Evolutionary conservation across 1,140 invertebrate genomes (phyloP), one percentile per base, ranked within the genome.

Genomic region (Drosophila biarmipes): DNA sequence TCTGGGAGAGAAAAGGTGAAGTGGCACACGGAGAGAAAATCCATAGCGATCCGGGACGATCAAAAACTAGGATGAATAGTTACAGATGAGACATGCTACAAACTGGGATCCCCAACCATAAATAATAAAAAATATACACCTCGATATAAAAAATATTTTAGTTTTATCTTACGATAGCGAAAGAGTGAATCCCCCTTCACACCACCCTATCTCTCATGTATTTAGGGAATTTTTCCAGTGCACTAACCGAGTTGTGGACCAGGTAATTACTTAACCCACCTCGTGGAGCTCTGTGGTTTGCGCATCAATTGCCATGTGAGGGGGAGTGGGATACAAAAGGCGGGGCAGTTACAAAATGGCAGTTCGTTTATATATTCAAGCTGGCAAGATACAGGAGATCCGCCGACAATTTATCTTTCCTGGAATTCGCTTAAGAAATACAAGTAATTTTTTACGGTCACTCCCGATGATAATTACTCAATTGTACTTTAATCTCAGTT

Each of bases 231-330:
- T 46, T 62, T 48, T n/a, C 12, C 40, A 55, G 52, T 49, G 51
- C 43, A 51, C 11, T 3, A 7, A 49, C n/a, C n/a, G 46, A 24
- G 45, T 6, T 42, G 6, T 56, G 40, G 21, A 54, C 34, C 57
- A 46, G 67, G 73, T 85, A 85, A 80, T 85, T 85, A 73, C 68
- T 80, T 63, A 84, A 73, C 75, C 71, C 55, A 67, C 34, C 74
- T 71, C 40, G 56, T 34, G 27, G 27, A 34, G 51, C 61, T 58
- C 34, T 46, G 59, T 79, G 62, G 42, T 73, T 73, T 62, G 56
- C 69, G 35, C 69, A 73, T 73, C 72, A 64, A 55, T 46, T 64
- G 52, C 42, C 69, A 37, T 55, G 64, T 27, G 63, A 45, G 64
- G 42, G 34, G 63, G 62, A 42, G 62, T 45, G 38, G 24, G 48